Evolutionary conservation across 2,797 vertebrate species (phyloP), one percentile per base, ranked within the genome.

Genomic region (Acanthornis magna): DNA sequence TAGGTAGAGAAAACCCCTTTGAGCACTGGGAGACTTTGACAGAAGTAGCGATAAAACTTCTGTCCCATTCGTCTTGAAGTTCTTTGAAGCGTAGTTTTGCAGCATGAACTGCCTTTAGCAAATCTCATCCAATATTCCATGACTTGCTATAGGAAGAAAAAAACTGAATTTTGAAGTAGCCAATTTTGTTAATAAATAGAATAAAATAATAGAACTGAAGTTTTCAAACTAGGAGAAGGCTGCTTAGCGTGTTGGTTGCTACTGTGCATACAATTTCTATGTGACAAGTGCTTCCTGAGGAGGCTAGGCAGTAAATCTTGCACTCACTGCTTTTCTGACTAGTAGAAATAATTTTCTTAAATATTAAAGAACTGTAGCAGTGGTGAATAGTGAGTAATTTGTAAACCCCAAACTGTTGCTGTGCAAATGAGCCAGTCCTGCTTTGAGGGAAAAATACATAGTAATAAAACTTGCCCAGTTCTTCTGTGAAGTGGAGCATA

Each of bases 241-340:
- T 53, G 15, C 9, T 71, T 55, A 57, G 16, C 9, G 0, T 32
- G 16, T 21, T 57, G 34, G 5, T 79, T 42, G 30, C n/a, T 81
- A 4, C 36, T 70, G 7, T 47, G 40, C 19, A 1, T 47, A 1
- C 5, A 47, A 13, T 29, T 30, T 48, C 4, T 34, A 0, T 20
- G 17, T 16, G 32, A 16, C 23, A 45, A 70, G 11, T n/a, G 26
- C 27, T 55, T 88, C 77, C 57, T 68, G 63, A 45, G 71, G 36
- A 67, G 34, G 11, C 25, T 53, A 17, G 70, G 38, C 16, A 25
- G 60, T 61, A 40, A 60, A 17, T 61, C 74, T 61, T 79, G 34
- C 40, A 71, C 34, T 27, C 7, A 13, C 45, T 87, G 22, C 42
- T 82, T 82, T 93, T 89, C 36, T 47, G 13, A 68, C 50, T 74